Conservation (phyloP, 64 coral and sea anemone species). For the Montipora capricornis region DNA sequence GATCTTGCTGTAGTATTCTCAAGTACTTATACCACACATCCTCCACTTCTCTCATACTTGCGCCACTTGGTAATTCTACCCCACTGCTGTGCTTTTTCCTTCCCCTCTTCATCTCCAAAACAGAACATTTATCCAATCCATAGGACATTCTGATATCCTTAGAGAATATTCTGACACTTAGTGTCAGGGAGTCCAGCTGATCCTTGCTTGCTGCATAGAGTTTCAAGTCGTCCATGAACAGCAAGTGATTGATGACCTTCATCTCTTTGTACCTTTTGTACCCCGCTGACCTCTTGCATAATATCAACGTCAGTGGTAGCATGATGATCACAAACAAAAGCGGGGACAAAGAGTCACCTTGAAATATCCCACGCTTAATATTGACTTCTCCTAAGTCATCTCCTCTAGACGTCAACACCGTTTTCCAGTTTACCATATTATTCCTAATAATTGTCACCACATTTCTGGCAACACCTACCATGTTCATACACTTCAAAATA, state of each 20-base stretch:
- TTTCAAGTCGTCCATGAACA: constrained; percentile 54
- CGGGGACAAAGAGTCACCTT: no score
- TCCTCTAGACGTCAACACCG: background rate
- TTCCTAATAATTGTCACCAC: no score
- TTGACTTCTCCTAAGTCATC: background rate
- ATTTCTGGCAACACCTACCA: background rate
- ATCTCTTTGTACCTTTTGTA: background rate
- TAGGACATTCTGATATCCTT: constrained; percentile 6
- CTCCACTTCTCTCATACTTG: background rate
- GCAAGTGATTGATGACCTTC: background rate
- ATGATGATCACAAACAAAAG: no score
- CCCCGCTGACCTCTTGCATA: background rate
- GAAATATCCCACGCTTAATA: background rate
- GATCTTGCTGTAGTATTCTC: background rate
- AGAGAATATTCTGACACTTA: background rate
- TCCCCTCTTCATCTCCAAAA: constrained; percentile 6
- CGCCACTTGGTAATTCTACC: constrained; percentile 3
- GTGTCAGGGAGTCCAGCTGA: background rate
- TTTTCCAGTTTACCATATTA: no score
- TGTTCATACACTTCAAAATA: background rate
- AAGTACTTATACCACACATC: constrained; percentile 23
- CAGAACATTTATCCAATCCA: constrained; percentile 10
- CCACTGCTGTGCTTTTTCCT: background rate
- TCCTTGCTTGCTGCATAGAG: background rate
- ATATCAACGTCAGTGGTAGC: no score